Evolutionary conservation across 2,113 vertebrate species (phyloP), one percentile per base, ranked within the genome.

Genomic region (Heliornis fulica): DNA sequence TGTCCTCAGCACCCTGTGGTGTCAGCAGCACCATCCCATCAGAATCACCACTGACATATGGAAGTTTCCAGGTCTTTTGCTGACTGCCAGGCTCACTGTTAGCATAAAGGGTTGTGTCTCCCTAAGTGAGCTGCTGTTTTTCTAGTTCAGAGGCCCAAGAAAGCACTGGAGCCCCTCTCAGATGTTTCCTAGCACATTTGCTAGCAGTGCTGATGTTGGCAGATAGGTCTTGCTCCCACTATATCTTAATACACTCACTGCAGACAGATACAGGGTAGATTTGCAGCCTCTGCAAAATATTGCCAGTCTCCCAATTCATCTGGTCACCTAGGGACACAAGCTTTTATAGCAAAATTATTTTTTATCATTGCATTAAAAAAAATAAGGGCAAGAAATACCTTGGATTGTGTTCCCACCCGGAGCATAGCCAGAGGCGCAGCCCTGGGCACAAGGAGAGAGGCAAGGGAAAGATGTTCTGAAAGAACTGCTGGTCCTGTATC

Each of bases 21-120:
- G 41, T 56, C 87, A 94, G 79, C 41, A 72, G 57, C 25, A 60
- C 34, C 43, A 25, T 70, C 36, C n/a, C 41, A 74, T 25, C 38
- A n/a, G 84, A 78, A 85, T 41, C 56, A 50, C 60, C 0, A 0
- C 56, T 50, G 69, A 69, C 0, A 0, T 23, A 31, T 31, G 36
- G 43, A 89, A 60, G 5, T 57, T 92, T 83, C 40, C 56, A 4
- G 0, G 28, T 36, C n/a, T 87, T 83, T 60, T 80, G 22, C 61
- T 10, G n/a, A 5, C 29, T n/a, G 40, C 32, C 7, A 69, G 28
- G 19, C 16, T 86, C n/a, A 41, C 32, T 77, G 53, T 36, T 61
- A 11, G 36, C 23, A 18, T 45, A 13, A 81, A 81, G 25, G 2
- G 12, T 50, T 70, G 21, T 45, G 16, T 26, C 32, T 69, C 70